Evolutionary conservation across 2,888 invertebrate species (phyloP).

Genomic region (Teleogryllus oceanicus): DNA sequence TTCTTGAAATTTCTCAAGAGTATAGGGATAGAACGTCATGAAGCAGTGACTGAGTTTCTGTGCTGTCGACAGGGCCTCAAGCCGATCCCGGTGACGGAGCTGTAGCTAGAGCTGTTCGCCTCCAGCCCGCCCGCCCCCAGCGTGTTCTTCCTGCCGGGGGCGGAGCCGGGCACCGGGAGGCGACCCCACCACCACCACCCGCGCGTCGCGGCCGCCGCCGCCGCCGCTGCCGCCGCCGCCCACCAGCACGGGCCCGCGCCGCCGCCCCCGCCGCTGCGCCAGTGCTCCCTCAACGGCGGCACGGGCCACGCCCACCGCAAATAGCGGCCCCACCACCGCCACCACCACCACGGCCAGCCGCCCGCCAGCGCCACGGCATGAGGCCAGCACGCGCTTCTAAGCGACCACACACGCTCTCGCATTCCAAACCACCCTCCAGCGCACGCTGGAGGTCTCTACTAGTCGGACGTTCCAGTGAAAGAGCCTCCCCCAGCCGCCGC

Average conservation of each 20-base stretch:
- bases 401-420: no score
- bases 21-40: no score
- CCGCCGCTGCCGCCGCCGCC: constrained; percentile 67
- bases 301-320: neutral
- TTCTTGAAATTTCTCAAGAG: no score
- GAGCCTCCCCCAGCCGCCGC: no score
- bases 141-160: constrained; percentile 68
- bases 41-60: no score
- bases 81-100: constrained; percentile 80
- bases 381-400: no score
- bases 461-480: neutral
- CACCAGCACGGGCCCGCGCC: constrained; percentile 10
- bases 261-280: constrained; percentile 12
- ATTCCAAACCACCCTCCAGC: neutral
- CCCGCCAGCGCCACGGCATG: no score
- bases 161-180: constrained; percentile 47
- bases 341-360: no score
- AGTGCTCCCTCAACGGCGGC: constrained; percentile 22
- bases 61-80: constrained; percentile 27
- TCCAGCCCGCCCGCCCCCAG: constrained; percentile 72
- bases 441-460: neutral
- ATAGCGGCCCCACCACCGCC: no score
- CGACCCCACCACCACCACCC: constrained; percentile 51
- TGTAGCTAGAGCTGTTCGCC: constrained; percentile 95
- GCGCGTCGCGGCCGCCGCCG: constrained; percentile 66